Base-by-base conservation (phyloP, 2,888 invertebrate genomes). In the Chouioia cunea region DNA sequence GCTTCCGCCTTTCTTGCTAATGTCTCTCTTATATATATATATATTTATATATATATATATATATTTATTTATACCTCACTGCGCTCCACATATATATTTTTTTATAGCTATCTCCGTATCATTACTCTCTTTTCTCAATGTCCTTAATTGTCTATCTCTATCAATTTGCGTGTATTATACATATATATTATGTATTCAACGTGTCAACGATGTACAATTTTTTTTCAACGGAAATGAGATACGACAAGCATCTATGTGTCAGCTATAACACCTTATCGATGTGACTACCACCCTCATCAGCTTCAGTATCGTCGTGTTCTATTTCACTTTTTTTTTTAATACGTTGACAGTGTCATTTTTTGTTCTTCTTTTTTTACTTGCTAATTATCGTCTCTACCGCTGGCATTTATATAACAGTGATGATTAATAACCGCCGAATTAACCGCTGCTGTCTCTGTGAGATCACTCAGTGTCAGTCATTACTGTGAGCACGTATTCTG, bases 221-320 rank as follows among this genome's bases (percentile, higher is more conserved):
- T 36, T 36, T 36, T 8, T 36, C 12, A 10, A 10, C 36, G 36
- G 36, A 77, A 73, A 57, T 65, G 20, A 70, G 74, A 75, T 68
- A 73, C 71, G 62, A 73, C 53, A 73, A 77, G 74, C 77, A 79
- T 84, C 80, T 82, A 78, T 85, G 83, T 85, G 85, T 82, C 83
- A 85, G 83, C 82, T 82, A 36, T 36, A 36, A 83, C 85, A 85
- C 84, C 79, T 83, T 80, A 84, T 85, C 81, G 80, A 84, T 85
- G 85, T 85, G 78, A 83, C 10, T 79, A 81, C 78, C 83, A 84
- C 85, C 80, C 79, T 77, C 78, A 79, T 83, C 83, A 76, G 85
- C 85, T 85, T 85, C 76, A 82, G 83, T 84, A 82, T 83, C 80
- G 80, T 79, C 80, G 79, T 85, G 77, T 83, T 78, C 73, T 76